These are phyloP conservation scores for Sialia sialis DNA, from an alignment of 2,113 vertebrate genomes.

Conservation along the genomic window DNA sequence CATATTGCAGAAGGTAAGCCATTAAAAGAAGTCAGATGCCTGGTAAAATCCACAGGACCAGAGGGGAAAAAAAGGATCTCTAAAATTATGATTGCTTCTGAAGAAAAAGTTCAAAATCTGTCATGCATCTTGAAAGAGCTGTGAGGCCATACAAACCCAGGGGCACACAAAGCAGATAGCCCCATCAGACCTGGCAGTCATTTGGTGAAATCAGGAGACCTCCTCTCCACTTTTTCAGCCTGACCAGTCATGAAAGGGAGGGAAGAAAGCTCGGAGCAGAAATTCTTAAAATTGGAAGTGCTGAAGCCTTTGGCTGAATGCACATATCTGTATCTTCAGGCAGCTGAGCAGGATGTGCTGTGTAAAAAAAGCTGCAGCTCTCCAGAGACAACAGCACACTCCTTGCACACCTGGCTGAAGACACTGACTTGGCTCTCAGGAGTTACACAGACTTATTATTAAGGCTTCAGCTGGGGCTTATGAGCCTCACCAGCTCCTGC, in stretches of 20 bases:
- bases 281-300: background rate
- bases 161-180: background rate
- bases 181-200: background rate
- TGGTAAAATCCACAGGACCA: background rate
- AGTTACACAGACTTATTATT: rapidly evolving
- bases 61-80: background rate
- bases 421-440: rapidly evolving
- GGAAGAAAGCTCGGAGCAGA: background rate
- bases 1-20: background rate
- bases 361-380: background rate
- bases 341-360: background rate
- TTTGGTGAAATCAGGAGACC: background rate
- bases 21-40: background rate
- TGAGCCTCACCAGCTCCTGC: background rate
- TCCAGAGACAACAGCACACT: rapidly evolving
- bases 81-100: background rate
- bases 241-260: background rate
- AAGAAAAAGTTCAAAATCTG: background rate
- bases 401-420: rapidly evolving
- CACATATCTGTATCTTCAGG: background rate
- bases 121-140: background rate
- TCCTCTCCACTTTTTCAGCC: background rate
- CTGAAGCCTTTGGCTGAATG: background rate
- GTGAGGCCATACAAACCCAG: background rate
- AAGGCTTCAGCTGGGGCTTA: background rate